Conservation (phyloP, 2,113 vertebrate genomes). For the Psittacara wagleri region DNA sequence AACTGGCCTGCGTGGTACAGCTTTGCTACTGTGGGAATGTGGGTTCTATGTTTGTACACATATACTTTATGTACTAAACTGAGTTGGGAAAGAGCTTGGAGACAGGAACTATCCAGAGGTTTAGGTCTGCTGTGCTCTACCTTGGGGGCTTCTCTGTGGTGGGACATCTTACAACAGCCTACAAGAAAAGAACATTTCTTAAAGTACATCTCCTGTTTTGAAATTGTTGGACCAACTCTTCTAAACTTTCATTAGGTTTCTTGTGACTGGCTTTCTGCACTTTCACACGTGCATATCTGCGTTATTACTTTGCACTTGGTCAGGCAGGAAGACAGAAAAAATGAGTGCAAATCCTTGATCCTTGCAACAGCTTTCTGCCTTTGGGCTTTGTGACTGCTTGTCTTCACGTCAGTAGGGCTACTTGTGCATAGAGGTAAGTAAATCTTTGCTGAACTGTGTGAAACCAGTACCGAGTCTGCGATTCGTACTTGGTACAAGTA, state of each 20-base stretch:
- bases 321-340: background rate
- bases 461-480: background rate
- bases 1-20: background rate
- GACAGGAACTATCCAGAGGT: background rate
- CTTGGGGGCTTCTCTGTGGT: background rate
- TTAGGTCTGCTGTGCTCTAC: background rate
- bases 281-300: fast-evolving
- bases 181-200: background rate
- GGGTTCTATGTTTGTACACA: background rate
- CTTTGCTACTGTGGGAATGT: background rate
- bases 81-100: background rate
- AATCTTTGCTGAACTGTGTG: background rate
- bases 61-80: background rate
- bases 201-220: background rate
- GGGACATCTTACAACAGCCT: background rate
- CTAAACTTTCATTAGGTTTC: background rate
- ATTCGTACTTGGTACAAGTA: background rate
- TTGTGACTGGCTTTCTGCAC: background rate
- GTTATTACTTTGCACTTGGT: background rate
- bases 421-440: background rate
- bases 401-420: background rate
- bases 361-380: background rate
- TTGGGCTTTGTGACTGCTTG: background rate
- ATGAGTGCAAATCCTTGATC: background rate
- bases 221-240: background rate